phyloP scores from a whole-genome alignment of 2,113 vertebrate genomes.

The Poeciliopsis turrubarensis region DNA sequence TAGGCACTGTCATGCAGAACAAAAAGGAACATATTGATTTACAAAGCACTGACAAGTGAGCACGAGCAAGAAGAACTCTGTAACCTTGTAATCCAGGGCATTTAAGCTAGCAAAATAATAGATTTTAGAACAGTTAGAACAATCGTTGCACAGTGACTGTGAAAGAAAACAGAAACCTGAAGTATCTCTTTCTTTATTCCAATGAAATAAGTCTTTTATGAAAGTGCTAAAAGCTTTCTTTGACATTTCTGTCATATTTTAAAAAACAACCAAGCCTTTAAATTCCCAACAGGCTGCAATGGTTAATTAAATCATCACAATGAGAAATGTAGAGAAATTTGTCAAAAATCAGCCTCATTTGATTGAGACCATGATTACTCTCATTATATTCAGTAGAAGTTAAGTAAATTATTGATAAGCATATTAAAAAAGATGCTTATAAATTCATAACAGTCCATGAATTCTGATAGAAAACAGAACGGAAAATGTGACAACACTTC shows the following conservation, averaged over 20 bases:
- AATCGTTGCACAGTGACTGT: conserved; percentile 6
- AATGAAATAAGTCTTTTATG: background rate
- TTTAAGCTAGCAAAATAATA: background rate
- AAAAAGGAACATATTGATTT: conserved; percentile 40
- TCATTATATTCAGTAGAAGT: conserved; percentile 21
- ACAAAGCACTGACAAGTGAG: conserved; percentile 18
- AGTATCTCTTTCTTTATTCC: background rate
- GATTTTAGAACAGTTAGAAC: conserved; percentile 13
- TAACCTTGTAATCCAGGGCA: conserved; percentile 13
- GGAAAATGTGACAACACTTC: conserved; percentile 46
- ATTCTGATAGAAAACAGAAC: conserved; percentile 7
- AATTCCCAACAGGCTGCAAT: conserved; percentile 16
- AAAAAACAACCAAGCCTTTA: background rate
- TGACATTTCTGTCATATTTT: too few species aligned
- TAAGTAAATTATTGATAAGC: conserved; percentile 7
- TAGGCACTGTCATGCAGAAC: conserved; percentile 16
- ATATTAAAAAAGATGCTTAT: background rate
- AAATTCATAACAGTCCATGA: conserved; percentile 2
- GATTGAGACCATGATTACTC: conserved; percentile 21
- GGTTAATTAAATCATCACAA: conserved; percentile 12
- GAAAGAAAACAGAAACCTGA: background rate
- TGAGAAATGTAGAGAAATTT: conserved; percentile 7
- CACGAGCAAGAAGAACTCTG: conserved; percentile 5
- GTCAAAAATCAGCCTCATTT: conserved; percentile 32
- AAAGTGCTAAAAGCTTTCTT: background rate